Base-by-base conservation (phyloP, 2,797 vertebrate species). In the Syngnathus rostellatus region DNA sequence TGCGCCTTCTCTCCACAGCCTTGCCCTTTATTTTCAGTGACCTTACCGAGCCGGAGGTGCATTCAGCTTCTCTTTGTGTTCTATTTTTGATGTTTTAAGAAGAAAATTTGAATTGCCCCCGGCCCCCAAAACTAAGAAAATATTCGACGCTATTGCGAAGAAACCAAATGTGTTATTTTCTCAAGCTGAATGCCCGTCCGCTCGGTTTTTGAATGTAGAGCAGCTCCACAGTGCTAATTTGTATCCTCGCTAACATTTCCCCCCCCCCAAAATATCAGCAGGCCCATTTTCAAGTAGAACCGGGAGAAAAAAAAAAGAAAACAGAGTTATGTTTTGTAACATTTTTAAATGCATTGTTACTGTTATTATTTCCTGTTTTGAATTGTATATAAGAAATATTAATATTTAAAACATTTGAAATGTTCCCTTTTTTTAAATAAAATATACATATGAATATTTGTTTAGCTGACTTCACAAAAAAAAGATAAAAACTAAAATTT, bases 361-460 rank as follows among this genome's bases (percentile, higher is more conserved):
- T 83, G 81, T 89, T 90, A 88, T 90, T 88, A 87, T 93, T 93
- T 94, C 8, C 82, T 93, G 94, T 95, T 94, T 94, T 91, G 87
- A 91, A 88, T 84, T 99, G 97, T 99, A 99, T 93, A 98, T 99
- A 99, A 93, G 92, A 96, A 94, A 93, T 94, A 93, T 94, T 92
- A 89, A 90, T 95, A 95, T 94, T 94, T 91, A 92, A 94, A 93
- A 93, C 92, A 91, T 93, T 93, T 94, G 80, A 85, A 83, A 83
- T 81, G 75, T 84, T 86, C 83, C 31, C 69, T 78, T 86, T 89
- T 86, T 88, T 86, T 89, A 85, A 87, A 90, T 89, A 89, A 90
- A 91, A 85, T 87, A 90, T 83, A 87, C 84, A 89, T 91, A 90
- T 86, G 84, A 89, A 85, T 86, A 88, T 90, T 89, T 89, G 88